phyloP scores from a whole-genome alignment of 1,140 invertebrate species.

The Riptortus pedestris region DNA sequence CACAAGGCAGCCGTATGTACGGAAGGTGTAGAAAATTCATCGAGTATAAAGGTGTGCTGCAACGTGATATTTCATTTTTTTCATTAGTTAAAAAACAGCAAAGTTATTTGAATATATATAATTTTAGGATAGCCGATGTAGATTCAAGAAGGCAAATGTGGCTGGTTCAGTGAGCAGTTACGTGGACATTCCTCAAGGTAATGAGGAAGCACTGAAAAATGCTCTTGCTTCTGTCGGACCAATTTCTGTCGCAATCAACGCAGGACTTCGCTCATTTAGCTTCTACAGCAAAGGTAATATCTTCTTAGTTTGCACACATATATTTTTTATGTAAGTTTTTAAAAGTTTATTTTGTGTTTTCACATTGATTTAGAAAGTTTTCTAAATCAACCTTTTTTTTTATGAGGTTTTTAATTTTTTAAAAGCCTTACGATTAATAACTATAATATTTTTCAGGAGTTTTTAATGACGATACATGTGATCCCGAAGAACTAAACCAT shows the following conservation, averaged over 20 bases:
- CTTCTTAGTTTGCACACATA: constrained; percentile 69
- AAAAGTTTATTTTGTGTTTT: constrained; percentile 62
- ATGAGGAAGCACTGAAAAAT: too few relatives aligned
- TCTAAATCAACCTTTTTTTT: constrained; percentile 64
- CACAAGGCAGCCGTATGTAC: constrained; percentile 87
- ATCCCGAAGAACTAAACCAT: constrained; percentile 68
- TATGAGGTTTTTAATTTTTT: constrained; percentile 47
- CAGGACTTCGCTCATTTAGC: too few relatives aligned
- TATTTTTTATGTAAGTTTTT: constrained; percentile 56
- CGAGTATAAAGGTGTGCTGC: constrained; percentile 76
- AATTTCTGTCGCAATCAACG: too few relatives aligned
- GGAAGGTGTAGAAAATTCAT: too few relatives aligned
- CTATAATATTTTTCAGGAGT: constrained; percentile 42
- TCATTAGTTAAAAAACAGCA: neutral
- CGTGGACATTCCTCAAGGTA: too few relatives aligned
- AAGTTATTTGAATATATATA: neutral
- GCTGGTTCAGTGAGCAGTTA: too few relatives aligned
- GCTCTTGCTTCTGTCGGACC: too few relatives aligned
- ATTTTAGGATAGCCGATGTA: constrained; percentile 44
- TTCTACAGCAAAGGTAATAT: too few relatives aligned
- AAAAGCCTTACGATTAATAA: neutral
- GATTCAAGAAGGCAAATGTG: constrained; percentile 55
- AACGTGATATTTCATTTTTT: constrained; percentile 77
- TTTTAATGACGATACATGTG: constrained; percentile 58
- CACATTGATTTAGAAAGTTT: constrained; percentile 63